phyloP scores from a whole-genome alignment of 2,113 vertebrate genomes.

The Anser brachyrhynchus region DNA sequence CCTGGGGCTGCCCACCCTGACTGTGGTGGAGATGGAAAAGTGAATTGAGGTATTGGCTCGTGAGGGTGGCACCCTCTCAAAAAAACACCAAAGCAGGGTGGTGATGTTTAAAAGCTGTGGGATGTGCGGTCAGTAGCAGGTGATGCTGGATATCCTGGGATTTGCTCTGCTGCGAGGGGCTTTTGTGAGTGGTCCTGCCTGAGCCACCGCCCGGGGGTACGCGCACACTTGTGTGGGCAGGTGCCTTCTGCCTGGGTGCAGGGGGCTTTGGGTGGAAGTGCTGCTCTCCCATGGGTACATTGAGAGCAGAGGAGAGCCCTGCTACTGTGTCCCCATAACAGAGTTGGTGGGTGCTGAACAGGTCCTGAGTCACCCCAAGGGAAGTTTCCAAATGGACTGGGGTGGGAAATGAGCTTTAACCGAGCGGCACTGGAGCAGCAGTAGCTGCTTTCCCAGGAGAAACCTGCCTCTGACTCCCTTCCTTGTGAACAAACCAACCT shows the following conservation, averaged over 20 bases:
- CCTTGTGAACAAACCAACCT: neutral
- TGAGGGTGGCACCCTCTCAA: neutral
- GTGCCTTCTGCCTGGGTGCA: neutral
- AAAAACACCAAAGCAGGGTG: neutral
- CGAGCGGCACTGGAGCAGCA: neutral
- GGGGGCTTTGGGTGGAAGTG: neutral
- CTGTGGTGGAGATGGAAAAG: neutral
- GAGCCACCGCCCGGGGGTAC: neutral
- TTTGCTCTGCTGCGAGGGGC: neutral
- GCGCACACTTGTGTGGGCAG: fast-evolving
- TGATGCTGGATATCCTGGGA: neutral
- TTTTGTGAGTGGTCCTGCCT: fast-evolving
- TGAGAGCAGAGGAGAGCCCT: neutral
- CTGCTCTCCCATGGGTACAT: fast-evolving
- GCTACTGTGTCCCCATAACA: neutral
- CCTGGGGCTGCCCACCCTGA: neutral
- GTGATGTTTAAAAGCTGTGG: neutral
- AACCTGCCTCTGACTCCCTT: neutral
- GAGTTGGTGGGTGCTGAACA: neutral
- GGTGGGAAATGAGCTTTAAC: neutral
- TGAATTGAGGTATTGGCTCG: neutral
- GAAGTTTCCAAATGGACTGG: neutral
- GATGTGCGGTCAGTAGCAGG: too few relatives aligned
- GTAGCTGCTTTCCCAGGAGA: neutral
- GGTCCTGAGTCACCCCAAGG: neutral